Percentiles rank a stretch among this genome's conserved stretches.
These are phyloP conservation scores for Sinonovacula constricta DNA, from an alignment of 1,140 invertebrate species.

Conservation along the genomic window DNA sequence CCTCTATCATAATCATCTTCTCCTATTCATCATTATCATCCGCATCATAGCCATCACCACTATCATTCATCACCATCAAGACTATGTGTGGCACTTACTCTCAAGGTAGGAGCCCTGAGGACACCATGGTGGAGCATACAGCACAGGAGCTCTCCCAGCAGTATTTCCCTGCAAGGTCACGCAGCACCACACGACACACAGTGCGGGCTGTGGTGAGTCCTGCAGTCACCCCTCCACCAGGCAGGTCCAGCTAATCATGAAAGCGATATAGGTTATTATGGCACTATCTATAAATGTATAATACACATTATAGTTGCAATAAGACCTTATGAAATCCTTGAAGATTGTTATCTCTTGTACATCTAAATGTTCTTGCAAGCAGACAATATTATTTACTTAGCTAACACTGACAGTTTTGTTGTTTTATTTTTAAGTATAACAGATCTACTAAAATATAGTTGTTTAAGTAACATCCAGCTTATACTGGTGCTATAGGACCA, in stretches of 20 bases:
- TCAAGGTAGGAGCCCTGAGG: conserved; percentile 72
- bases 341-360: no score
- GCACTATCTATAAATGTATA: no score
- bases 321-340: no score
- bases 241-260: conserved; percentile 83
- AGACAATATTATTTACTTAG: no score
- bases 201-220: conserved; percentile 81
- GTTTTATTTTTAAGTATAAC: no score
- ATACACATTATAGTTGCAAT: no score
- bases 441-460: no score
- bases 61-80: not conserved
- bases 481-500: no score
- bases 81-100: conserved; percentile 56
- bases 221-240: conserved; percentile 90
- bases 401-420: no score
- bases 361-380: no score
- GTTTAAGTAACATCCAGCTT: no score
- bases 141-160: conserved; percentile 96
- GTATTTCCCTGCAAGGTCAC: conserved; percentile 97
- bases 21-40: not conserved
- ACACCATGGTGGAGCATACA: conserved; percentile 83
- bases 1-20: not conserved
- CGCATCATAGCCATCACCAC: not conserved
- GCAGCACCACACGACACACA: conserved; percentile 89
- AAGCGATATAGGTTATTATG: no score